A percentile compares a stretch with the other conserved stretches of the same genome.
Conservation (phyloP, 2,888 invertebrate species). For the Apamea anceps region DNA sequence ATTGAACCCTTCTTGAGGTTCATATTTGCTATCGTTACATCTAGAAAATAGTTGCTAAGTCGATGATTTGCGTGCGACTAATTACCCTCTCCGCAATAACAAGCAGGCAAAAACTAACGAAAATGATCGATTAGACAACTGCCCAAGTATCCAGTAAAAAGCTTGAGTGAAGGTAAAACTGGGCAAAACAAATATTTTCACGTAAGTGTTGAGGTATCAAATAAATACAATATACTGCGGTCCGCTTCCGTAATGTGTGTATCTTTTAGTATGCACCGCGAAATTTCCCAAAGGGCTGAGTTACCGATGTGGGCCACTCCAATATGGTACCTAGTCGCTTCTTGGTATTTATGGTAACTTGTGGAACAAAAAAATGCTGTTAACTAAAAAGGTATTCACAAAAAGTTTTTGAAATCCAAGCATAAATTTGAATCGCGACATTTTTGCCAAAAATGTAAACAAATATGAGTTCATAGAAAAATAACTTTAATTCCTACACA, state of each 20-base stretch:
- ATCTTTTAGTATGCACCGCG: constrained; percentile 51
- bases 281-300: constrained; percentile 63
- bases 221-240: constrained; percentile 46
- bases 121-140: constrained; percentile 26
- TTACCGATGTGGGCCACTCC: constrained; percentile 47
- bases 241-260: constrained; percentile 37
- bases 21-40: constrained; percentile 2
- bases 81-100: neutral
- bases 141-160: neutral
- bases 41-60: constrained; percentile 8
- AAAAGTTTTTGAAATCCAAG: neutral
- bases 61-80: constrained; percentile 19
- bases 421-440: neutral
- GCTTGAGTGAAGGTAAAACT: constrained; percentile 2
- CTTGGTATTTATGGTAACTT: constrained; percentile 23
- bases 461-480: too few relatives aligned
- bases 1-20: neutral
- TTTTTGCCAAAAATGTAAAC: too few relatives aligned
- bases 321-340: constrained; percentile 29
- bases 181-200: constrained; percentile 16
- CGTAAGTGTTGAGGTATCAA: constrained; percentile 25
- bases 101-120: constrained; percentile 17
- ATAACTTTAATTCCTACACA: too few relatives aligned
- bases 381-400: neutral
- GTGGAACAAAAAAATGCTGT: constrained; percentile 16